Conservation (phyloP, 2,888 invertebrate genomes). For the Sminthurides aquaticus region DNA sequence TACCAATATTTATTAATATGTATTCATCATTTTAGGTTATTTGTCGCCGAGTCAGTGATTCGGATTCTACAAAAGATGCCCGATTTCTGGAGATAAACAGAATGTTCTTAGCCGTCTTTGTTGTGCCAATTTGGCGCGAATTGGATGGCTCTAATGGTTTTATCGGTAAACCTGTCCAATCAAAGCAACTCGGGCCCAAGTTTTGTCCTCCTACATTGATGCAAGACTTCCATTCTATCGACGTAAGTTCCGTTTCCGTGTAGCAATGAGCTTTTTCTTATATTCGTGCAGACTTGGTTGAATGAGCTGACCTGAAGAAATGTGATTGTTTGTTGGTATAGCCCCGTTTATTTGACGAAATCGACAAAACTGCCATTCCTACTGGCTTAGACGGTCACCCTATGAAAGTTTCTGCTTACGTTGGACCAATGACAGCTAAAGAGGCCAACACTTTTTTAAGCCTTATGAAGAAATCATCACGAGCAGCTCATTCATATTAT, state of each 20-base stretch:
- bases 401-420: constrained; percentile 73
- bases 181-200: constrained; percentile 11
- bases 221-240: constrained; percentile 11
- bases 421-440: constrained; percentile 79
- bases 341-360: constrained; percentile 15
- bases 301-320: no score
- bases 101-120: constrained; percentile 67
- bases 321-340: no score
- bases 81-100: constrained; percentile 50
- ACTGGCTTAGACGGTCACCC: constrained; percentile 61
- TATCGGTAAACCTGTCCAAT: constrained; percentile 13
- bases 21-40: constrained; percentile 56
- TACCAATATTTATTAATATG: not conserved
- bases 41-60: constrained; percentile 58
- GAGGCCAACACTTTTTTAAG: constrained; percentile 57
- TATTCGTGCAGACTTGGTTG: no score
- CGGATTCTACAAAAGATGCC: constrained; percentile 38
- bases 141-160: constrained; percentile 19
- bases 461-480: constrained; percentile 23
- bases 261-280: no score
- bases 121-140: constrained; percentile 77
- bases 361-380: constrained; percentile 9
- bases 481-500: constrained; percentile 14
- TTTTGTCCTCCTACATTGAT: constrained; percentile 10
- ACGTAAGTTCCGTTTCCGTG: constrained; percentile 9